Conservation (phyloP, 2,797 vertebrate genomes). For the Hydrophis major region DNA sequence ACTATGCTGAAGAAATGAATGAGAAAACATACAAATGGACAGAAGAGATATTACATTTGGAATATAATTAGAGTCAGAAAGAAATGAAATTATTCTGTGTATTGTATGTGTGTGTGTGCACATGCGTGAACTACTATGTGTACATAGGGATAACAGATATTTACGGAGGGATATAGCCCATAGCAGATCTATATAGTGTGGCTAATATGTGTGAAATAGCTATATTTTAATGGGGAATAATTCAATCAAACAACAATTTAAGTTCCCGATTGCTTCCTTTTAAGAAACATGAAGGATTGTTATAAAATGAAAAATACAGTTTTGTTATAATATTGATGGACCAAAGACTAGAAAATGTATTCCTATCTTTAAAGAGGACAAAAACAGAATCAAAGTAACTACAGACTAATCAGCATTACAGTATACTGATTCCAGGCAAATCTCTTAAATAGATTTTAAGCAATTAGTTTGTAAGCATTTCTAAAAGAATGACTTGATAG, state of each 20-base stretch:
- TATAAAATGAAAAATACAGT: not conserved
- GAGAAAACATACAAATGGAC: not conserved
- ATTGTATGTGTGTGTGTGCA: fast-evolving
- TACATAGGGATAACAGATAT: not conserved
- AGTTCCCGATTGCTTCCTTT: not conserved
- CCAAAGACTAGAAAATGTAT: not conserved
- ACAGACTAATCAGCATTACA: not conserved
- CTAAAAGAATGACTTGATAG: not conserved
- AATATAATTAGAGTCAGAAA: not conserved
- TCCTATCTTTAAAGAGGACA: not conserved
- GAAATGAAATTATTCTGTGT: not conserved
- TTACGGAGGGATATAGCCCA: not conserved
- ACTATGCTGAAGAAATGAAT: not conserved
- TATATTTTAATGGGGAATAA: not conserved
- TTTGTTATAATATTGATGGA: not conserved
- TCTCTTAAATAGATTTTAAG: not conserved
- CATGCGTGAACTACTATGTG: not conserved
- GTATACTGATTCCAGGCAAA: not conserved
- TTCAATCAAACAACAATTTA: not conserved
- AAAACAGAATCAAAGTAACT: not conserved
- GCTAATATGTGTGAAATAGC: not conserved
- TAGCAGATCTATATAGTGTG: not conserved
- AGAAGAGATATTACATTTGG: not conserved
- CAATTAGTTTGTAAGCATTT: not conserved
- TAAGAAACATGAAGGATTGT: not conserved